Evolutionary conservation across 2,888 invertebrate genomes (phyloP).

Genomic region (Mesopsocus fuscifrons): DNA sequence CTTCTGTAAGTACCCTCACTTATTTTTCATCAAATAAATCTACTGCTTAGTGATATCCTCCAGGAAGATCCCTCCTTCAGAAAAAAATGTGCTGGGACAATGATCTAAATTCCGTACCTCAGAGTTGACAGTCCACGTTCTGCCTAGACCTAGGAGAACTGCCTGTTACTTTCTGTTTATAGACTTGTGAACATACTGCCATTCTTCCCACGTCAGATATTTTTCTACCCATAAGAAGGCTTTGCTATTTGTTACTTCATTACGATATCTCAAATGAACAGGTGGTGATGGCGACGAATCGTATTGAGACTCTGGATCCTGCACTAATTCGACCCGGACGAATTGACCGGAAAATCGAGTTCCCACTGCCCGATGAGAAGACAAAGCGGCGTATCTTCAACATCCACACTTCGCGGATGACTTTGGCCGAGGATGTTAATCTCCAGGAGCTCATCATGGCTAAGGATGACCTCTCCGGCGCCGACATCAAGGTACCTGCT

Average conservation of each 20-base stretch:
- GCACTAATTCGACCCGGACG: constrained; percentile 96
- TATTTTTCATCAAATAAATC: not conserved
- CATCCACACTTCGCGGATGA: constrained; percentile 99
- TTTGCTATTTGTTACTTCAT: too few species aligned
- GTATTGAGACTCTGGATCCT: constrained; percentile 97
- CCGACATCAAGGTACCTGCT: constrained; percentile 63
- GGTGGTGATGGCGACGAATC: constrained; percentile 94
- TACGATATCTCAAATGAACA: too few species aligned
- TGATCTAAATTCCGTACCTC: too few species aligned
- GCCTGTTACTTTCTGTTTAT: too few species aligned
- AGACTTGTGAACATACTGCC: too few species aligned
- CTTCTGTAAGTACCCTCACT: too few species aligned
- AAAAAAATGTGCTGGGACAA: too few species aligned
- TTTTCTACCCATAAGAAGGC: too few species aligned
- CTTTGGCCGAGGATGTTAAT: constrained; percentile 89
- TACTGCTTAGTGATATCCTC: not conserved
- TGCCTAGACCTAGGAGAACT: too few species aligned
- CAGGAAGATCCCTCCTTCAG: not conserved
- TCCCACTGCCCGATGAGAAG: constrained; percentile 97
- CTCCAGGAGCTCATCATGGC: constrained; percentile 96
- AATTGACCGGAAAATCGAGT: constrained; percentile 98
- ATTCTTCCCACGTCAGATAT: too few species aligned
- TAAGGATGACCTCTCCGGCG: constrained; percentile 97
- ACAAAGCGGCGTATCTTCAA: constrained; percentile 92
- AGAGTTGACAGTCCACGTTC: too few species aligned